These are phyloP conservation scores for Temnothorax longispinosus DNA, from an alignment of 1,140 invertebrate species.

Conservation along the genomic window DNA sequence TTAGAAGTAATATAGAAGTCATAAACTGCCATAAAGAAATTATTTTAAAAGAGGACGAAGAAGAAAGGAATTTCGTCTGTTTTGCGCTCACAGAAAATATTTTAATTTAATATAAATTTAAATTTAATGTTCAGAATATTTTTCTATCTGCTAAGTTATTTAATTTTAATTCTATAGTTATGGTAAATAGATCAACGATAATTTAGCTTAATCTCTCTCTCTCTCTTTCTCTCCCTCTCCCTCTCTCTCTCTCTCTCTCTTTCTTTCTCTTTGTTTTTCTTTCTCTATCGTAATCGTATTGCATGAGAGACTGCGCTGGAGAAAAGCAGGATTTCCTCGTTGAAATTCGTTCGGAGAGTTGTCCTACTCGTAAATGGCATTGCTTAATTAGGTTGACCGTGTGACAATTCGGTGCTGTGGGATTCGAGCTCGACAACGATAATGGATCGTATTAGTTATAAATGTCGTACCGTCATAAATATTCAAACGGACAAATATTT, in stretches of 20 bases:
- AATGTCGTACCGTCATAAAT: constrained; percentile 63
- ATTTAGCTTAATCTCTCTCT: not conserved
- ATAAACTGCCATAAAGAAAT: not conserved
- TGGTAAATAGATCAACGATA: constrained; percentile 9
- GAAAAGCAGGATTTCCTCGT: constrained; percentile 48
- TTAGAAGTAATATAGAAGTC: not conserved
- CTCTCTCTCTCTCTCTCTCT: not conserved
- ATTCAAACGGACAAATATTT: constrained; percentile 53
- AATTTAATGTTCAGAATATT: not conserved
- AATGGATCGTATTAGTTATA: constrained; percentile 73
- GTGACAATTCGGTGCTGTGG: constrained; percentile 69
- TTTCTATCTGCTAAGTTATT: not conserved
- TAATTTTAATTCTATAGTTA: not conserved
- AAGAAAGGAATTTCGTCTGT: not conserved
- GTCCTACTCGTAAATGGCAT: constrained; percentile 67
- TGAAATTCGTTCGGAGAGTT: constrained; percentile 51
- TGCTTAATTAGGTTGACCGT: constrained; percentile 73
- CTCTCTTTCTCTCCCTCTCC: not conserved
- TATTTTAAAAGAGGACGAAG: not conserved
- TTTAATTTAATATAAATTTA: not conserved
- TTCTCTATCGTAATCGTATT: not conserved
- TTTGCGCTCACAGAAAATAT: not conserved
- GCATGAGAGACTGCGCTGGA: not conserved
- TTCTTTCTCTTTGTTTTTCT: not conserved
- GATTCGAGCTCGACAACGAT: constrained; percentile 65